Percentiles rank a stretch among this genome's conserved stretches.
phyloP scores from a whole-genome alignment of 2,113 vertebrate genomes.

The Periophthalmodon schlosseri region DNA sequence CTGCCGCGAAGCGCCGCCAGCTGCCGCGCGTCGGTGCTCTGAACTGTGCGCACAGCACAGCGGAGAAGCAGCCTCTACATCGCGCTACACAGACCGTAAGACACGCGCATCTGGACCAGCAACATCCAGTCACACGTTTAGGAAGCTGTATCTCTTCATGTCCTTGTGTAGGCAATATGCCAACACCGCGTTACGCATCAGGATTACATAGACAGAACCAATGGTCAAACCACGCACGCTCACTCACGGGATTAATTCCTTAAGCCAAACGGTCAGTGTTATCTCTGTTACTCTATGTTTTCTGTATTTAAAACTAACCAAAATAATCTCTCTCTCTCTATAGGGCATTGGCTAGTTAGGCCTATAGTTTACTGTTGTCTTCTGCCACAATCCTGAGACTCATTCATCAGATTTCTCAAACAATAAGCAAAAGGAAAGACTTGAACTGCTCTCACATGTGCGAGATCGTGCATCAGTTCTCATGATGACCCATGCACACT shows the following conservation, averaged over 20 bases:
- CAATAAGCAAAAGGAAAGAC: not conserved
- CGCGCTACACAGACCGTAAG: slow-evolving; percentile 59
- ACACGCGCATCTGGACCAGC: slow-evolving; percentile 50
- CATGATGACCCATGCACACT: not conserved
- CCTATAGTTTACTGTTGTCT: not conserved
- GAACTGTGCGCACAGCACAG: slow-evolving; percentile 32
- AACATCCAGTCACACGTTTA: slow-evolving; percentile 18
- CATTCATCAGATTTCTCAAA: not conserved
- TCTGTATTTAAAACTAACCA: not conserved
- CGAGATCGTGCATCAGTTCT: not conserved
- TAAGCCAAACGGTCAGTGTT: slow-evolving; percentile 24
- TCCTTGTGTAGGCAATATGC: not conserved
- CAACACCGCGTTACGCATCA: not conserved
- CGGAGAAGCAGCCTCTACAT: slow-evolving; percentile 45
- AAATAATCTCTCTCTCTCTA: not conserved
- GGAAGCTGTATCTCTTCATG: not conserved
- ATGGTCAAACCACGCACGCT: not conserved
- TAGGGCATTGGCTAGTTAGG: not conserved
- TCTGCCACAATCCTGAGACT: not conserved
- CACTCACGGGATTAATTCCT: slow-evolving; percentile 19
- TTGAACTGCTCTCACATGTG: not conserved
- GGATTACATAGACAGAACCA: not conserved
- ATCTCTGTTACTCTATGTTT: not conserved
- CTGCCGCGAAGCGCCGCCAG: slow-evolving; percentile 48
- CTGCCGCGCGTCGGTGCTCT: slow-evolving; percentile 60